Conservation (phyloP, 2,797 vertebrate genomes). For the Dipus sagitta region DNA sequence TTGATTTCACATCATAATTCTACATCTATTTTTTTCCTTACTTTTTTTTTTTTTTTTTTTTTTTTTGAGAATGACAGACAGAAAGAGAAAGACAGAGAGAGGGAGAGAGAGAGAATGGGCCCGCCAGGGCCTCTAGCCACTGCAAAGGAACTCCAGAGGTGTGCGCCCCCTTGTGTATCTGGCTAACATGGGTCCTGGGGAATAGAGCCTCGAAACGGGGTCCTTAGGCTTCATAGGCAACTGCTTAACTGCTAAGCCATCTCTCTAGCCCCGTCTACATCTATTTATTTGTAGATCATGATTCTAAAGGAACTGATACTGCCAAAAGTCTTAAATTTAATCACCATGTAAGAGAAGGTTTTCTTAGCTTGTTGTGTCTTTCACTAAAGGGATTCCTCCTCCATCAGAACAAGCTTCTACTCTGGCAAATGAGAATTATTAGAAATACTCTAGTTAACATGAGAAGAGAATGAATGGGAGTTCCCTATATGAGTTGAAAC, state of each 20-base stretch:
- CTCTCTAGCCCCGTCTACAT: too few relatives aligned
- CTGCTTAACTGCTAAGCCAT: too few relatives aligned
- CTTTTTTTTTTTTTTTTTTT: too few relatives aligned
- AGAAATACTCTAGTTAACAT: constrained; percentile 68
- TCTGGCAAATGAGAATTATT: constrained; percentile 46
- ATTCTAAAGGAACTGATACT: constrained; percentile 68
- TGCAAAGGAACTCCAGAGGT: too few relatives aligned
- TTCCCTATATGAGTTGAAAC: constrained; percentile 35
- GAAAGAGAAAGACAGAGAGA: too few relatives aligned
- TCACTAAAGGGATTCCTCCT: background rate
- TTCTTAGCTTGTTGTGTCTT: constrained; percentile 35
- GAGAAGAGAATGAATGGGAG: constrained; percentile 55
- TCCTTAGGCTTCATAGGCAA: too few relatives aligned
- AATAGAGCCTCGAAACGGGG: too few relatives aligned
- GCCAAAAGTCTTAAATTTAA: constrained; percentile 62
- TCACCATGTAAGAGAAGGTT: constrained; percentile 55
- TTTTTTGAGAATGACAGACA: too few relatives aligned
- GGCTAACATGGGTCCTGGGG: too few relatives aligned
- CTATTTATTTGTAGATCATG: constrained; percentile 44
- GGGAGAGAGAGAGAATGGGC: too few relatives aligned
- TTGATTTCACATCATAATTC: constrained; percentile 49
- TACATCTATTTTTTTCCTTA: constrained; percentile 50
- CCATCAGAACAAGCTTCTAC: constrained; percentile 27
- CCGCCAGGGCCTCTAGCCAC: too few relatives aligned
- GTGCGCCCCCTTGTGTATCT: too few relatives aligned